Evolutionary conservation across 1,140 invertebrate genomes (phyloP).

Genomic region (Rhagoletis zephyria): DNA sequence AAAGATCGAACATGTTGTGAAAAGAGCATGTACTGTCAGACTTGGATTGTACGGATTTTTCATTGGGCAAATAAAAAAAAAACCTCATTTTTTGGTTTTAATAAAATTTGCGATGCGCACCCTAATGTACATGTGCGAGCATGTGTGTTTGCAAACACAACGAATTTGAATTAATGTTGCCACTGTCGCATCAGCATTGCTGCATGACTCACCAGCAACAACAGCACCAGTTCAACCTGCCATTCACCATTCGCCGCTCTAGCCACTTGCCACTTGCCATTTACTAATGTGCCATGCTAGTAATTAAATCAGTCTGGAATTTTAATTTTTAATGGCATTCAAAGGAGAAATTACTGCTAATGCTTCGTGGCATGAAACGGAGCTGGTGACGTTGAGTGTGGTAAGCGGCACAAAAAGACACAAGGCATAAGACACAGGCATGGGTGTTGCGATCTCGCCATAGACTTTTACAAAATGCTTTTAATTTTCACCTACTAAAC

Average conservation of each 20-base stretch:
- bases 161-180: conserved; percentile 26
- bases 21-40: no score
- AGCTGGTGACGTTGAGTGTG: neutral
- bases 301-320: conserved; percentile 48
- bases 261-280: conserved; percentile 12
- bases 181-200: conserved; percentile 20
- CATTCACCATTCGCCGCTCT: neutral
- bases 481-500: conserved; percentile 45
- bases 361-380: neutral
- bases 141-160: neutral
- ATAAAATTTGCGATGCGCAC: no score
- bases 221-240: neutral
- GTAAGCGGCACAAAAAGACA: neutral
- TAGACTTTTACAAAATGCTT: conserved; percentile 8
- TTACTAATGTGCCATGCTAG: conserved; percentile 32
- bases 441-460: no score
- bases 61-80: no score
- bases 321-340: conserved; percentile 39
- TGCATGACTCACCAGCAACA: conserved; percentile 1
- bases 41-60: no score
- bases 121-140: neutral
- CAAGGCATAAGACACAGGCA: no score
- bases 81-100: no score
- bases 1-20: no score
- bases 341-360: conserved; percentile 32